Evolutionary conservation across 2,113 vertebrate species (phyloP).

Genomic region (Lonchura striata): DNA sequence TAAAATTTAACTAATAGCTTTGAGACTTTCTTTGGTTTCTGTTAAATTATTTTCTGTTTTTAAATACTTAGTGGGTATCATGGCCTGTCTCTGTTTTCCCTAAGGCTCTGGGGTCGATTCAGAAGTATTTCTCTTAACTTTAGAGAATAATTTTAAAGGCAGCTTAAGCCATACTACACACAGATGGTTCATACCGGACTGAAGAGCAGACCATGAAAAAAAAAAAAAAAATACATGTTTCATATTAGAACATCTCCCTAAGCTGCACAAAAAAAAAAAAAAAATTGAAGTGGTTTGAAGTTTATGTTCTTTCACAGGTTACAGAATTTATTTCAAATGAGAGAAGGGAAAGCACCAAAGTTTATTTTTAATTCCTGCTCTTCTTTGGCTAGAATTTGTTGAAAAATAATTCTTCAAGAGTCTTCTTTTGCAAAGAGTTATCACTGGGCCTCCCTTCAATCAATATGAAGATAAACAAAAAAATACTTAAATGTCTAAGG

Average conservation of each 20-base stretch:
- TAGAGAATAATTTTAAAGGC: background rate
- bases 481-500: background rate
- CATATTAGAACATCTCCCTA: background rate
- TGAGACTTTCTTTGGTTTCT: slow-evolving; percentile 38
- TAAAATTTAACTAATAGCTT: slow-evolving; percentile 34
- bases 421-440: background rate
- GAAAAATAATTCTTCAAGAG: background rate
- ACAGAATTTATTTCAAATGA: background rate
- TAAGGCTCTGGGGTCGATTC: background rate
- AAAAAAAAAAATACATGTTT: slow-evolving; percentile 1
- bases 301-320: background rate
- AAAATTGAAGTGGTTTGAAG: background rate
- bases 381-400: background rate
- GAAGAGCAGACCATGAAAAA: background rate
- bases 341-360: background rate
- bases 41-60: slow-evolving; percentile 26
- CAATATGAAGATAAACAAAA: background rate
- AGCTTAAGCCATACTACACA: background rate
- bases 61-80: background rate
- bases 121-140: background rate
- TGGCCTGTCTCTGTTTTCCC: background rate
- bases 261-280: background rate
- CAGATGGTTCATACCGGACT: background rate
- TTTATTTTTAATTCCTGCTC: background rate
- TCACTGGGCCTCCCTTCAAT: background rate